A percentile compares a stretch with the other conserved stretches of the same genome.
These are phyloP conservation scores for Trichogramma evanescens DNA, from an alignment of 2,888 invertebrate genomes.

Conservation along the genomic window DNA sequence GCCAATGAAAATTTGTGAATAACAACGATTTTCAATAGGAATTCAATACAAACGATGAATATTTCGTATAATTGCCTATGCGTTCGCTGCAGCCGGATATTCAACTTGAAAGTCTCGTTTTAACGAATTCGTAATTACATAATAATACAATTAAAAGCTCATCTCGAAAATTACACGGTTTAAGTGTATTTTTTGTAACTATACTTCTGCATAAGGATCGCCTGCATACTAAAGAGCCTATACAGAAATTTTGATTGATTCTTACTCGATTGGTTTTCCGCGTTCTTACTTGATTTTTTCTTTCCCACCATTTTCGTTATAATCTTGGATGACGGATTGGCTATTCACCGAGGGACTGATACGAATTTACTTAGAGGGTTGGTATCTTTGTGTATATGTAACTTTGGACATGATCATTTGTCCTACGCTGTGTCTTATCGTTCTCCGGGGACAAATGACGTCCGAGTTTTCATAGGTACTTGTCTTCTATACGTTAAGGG, in stretches of 20 bases:
- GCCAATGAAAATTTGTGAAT: too few species aligned
- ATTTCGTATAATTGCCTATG: conserved; percentile 42
- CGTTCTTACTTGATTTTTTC: neutral
- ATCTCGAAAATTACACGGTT: too few species aligned
- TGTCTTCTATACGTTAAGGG: neutral
- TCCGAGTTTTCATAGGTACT: neutral
- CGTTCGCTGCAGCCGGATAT: neutral
- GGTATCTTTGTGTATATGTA: conserved; percentile 29
- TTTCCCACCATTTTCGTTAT: conserved; percentile 15
- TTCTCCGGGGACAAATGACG: conserved; percentile 34
- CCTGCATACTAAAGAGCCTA: too few species aligned
- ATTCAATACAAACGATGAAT: conserved; percentile 1
- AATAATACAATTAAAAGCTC: too few species aligned
- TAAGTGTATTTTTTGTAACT: too few species aligned
- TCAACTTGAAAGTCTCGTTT: neutral
- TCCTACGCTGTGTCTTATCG: conserved; percentile 40
- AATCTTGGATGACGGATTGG: conserved; percentile 45
- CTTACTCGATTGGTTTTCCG: too few species aligned
- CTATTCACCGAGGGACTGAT: conserved; percentile 41
- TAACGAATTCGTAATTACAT: too few species aligned
- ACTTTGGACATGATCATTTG: conserved; percentile 41
- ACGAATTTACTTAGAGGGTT: conserved; percentile 47
- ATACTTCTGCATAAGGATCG: too few species aligned
- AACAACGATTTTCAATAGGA: too few species aligned
- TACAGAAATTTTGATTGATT: too few species aligned